Evolutionary conservation across 2,888 invertebrate genomes (phyloP), one percentile per base, ranked within the genome.

Genomic region (Agapostemon virescens): DNA sequence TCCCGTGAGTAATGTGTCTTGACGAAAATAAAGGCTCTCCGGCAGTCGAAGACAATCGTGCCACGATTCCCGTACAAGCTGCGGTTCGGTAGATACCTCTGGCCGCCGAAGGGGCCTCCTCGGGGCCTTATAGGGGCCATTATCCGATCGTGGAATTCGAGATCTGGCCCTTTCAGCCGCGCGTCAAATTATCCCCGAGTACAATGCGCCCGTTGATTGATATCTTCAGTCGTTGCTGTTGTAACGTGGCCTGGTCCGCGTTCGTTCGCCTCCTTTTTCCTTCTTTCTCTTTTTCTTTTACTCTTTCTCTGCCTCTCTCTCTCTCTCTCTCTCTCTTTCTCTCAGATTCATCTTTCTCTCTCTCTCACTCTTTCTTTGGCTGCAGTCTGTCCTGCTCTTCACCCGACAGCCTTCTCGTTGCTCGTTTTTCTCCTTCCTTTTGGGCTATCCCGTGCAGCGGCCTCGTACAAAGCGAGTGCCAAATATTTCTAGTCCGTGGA

Each of bases 181-280:
- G 91, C 90, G 91, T 91, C 91, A 91, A 91, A 91, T 91, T 91
- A 91, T 91, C 91, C 90, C 86, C 74, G 89, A 85, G 90, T 88
- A 91, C 91, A 91, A 91, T 91, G 90, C 86, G 90, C 90, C 88
- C 89, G 91, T 91, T 91, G 91, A 91, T 91, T 91, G 90, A 91
- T 91, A 91, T 91, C 91, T 91, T 91, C 89, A 90, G 91, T 90
- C 89, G 90, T 87, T 82, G 87, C 88, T 88, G 89, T 86, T 84
- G 87, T 86, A 87, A 84, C 87, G 86, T 83, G 82, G 84, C 81
- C 83, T 80, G 83, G 73, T 69, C 68, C 70, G 61, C 80, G 78
- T 77, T 83, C 84, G 58, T 83, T 84, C 77, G 36, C 69, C 69
- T 72, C 72, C 81, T 73, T 73, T 71, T 70, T 77, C 71, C 49